These are phyloP conservation scores for Solenodon paradoxus DNA, from an alignment of 2,113 vertebrate species.

Conservation along the genomic window DNA sequence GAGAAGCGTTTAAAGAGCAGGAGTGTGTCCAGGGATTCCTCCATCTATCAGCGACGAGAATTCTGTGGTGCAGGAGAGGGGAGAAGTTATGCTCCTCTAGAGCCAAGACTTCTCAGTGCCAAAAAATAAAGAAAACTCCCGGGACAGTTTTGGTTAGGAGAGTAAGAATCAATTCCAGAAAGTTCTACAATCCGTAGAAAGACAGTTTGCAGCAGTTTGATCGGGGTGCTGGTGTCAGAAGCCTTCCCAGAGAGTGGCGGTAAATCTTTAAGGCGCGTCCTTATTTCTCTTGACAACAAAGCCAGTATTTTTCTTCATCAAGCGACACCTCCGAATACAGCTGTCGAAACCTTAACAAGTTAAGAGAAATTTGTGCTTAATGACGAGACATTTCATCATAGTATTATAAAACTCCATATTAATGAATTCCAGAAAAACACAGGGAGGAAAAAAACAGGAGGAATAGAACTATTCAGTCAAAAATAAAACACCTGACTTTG, in stretches of 20 bases:
- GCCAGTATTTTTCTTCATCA: constrained; percentile 38
- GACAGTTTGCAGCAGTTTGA: constrained; percentile 24
- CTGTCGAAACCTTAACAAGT: constrained; percentile 21
- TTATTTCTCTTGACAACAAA: constrained; percentile 33
- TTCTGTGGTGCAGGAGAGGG: not conserved
- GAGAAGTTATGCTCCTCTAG: not conserved
- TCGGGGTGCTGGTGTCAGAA: constrained; percentile 1
- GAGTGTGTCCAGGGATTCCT: constrained; percentile 16
- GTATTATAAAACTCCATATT: constrained; percentile 59
- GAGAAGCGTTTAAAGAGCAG: not conserved
- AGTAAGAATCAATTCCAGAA: constrained; percentile 43
- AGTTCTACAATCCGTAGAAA: constrained; percentile 9
- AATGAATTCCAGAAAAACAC: constrained; percentile 42
- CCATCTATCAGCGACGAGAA: constrained; percentile 11
- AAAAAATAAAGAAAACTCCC: not conserved
- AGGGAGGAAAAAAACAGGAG: not conserved
- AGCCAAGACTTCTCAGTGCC: not conserved
- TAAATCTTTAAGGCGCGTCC: constrained; percentile 8
- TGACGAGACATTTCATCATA: constrained; percentile 53
- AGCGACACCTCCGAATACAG: constrained; percentile 29
- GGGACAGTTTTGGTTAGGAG: not conserved
- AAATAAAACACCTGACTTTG: constrained; percentile 40
- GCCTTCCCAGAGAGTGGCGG: not conserved
- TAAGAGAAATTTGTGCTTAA: constrained; percentile 46
- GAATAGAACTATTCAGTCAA: not conserved